Evolutionary conservation across 2,113 vertebrate species (phyloP).

Genomic region (Lipophrys pholis): DNA sequence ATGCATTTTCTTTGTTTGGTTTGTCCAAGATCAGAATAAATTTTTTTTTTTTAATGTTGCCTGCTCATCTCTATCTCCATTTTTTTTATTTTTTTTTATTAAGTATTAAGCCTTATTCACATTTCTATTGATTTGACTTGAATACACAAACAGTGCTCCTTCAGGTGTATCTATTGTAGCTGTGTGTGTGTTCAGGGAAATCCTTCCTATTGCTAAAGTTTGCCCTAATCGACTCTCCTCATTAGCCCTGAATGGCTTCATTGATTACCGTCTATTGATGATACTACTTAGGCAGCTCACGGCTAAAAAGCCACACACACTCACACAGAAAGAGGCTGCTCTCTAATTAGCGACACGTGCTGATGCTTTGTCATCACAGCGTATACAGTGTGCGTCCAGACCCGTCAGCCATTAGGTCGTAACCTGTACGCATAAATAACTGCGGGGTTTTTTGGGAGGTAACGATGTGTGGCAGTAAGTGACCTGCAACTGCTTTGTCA

Average conservation of each 20-base stretch:
- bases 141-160: background rate
- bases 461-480: no score
- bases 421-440: background rate
- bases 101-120: background rate
- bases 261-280: slow-evolving; percentile 83
- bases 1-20: slow-evolving; percentile 25
- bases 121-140: background rate
- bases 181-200: slow-evolving; percentile 6
- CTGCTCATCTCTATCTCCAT: no score
- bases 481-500: background rate
- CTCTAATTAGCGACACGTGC: slow-evolving; percentile 67
- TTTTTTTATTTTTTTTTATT: no score
- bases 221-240: slow-evolving; percentile 52
- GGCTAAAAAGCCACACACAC: slow-evolving; percentile 55
- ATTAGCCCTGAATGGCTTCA: slow-evolving; percentile 77
- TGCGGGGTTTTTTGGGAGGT: background rate
- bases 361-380: slow-evolving; percentile 26
- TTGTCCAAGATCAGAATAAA: no score
- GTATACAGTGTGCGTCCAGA: background rate
- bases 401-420: slow-evolving; percentile 7
- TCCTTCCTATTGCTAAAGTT: slow-evolving; percentile 36
- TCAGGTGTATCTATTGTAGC: background rate
- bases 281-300: slow-evolving; percentile 68
- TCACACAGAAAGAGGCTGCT: slow-evolving; percentile 53
- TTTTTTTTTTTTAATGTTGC: no score